phyloP scores from a whole-genome alignment of 2,113 vertebrate species.

The Cnemophilus loriae region DNA sequence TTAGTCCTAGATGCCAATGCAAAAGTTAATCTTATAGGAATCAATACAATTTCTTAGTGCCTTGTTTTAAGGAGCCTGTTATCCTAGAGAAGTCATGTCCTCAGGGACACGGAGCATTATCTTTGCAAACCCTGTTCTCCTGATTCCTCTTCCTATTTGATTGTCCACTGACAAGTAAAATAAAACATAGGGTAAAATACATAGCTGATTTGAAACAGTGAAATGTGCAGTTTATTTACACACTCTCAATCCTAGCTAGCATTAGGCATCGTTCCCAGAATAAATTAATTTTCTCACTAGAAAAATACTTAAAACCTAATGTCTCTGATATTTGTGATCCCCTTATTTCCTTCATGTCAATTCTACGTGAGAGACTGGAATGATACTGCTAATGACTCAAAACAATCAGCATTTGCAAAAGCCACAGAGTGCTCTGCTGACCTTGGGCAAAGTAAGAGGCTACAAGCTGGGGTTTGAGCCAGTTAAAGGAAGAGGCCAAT shows the following conservation, averaged over 20 bases:
- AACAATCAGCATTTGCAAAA: background rate
- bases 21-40: background rate
- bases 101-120: background rate
- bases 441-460: background rate
- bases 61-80: background rate
- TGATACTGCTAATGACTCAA: background rate
- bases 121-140: background rate
- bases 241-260: background rate
- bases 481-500: background rate
- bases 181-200: background rate
- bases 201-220: background rate
- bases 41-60: background rate
- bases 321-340: background rate
- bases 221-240: background rate
- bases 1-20: background rate
- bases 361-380: accelerated
- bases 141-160: background rate
- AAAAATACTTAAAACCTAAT: background rate
- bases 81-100: background rate
- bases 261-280: background rate
- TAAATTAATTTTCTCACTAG: background rate
- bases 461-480: background rate
- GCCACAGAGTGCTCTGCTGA: background rate
- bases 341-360: background rate
- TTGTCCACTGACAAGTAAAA: background rate